Evolutionary conservation across 1,140 invertebrate genomes (phyloP), one percentile per base, ranked within the genome.

Genomic region (Acromyrmex heyeri): DNA sequence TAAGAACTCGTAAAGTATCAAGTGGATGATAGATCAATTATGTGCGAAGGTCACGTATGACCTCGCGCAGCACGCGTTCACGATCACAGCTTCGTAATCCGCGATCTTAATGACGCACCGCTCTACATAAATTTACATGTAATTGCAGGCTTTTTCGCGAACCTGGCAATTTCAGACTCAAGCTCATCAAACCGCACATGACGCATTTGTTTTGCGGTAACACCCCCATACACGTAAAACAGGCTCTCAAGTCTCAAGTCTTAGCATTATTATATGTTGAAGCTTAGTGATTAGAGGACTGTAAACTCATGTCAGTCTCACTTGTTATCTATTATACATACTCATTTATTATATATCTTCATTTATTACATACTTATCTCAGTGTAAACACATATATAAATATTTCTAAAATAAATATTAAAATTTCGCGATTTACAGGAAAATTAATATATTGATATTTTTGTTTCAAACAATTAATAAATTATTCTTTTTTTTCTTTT

Each of bases 91-190:
- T 86, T 82, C 86, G 86, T 90, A 93, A 92, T 93, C 92, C 93
- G 91, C 91, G 90, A 94, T 95, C 94, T 94, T 94, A 94, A 95
- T 93, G 92, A 94, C 89, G 91, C 89, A 86, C 64, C 90, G 92
- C 89, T 94, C 92, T 92, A 93, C 93, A 93, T 94, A 93, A 94
- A 94, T 94, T 94, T 94, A 92, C 93, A 94, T 94, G 86, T 94
- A 95, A 95, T 95, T 94, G 94, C 88, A 91, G 65, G 69, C 67
- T 48, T 90, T 89, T 87, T 90, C 88, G 85, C 62, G 70, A 73
- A 82, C 81, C 59, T 76, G 81, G 64, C 73, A 91, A 89, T 91
- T 87, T 86, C 67, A 55, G 62, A 2, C 55, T 18, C 27, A n/a
- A 16, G 6, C 53, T 24, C 30, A 73, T 64, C 27, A 24, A 34